Percentiles rank a stretch among this genome's conserved stretches.
phyloP scores from a whole-genome alignment of 2,797 vertebrate species.

The Coracias cyanogaster region DNA sequence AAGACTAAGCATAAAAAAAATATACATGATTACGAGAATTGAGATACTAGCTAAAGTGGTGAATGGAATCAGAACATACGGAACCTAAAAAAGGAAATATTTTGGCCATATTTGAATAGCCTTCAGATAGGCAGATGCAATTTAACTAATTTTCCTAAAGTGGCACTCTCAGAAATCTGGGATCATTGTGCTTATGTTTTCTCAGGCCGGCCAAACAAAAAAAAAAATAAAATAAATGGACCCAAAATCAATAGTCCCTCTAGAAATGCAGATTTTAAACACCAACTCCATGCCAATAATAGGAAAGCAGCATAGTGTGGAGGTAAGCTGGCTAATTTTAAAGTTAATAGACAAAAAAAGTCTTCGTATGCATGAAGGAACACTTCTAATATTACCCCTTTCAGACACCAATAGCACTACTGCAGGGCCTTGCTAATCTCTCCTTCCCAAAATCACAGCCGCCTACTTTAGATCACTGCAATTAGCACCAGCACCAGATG shows the following conservation, averaged over 20 bases:
- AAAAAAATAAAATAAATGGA: not conserved
- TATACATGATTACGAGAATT: rapidly evolving
- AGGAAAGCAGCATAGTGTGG: not conserved
- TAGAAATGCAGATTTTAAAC: not conserved
- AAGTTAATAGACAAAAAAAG: constrained; percentile 22
- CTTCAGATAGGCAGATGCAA: not conserved
- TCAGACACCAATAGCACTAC: constrained; percentile 3
- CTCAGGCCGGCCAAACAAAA: not conserved
- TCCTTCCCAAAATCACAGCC: constrained; percentile 35
- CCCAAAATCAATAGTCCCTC: not conserved
- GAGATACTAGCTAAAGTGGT: not conserved
- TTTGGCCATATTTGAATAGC: not conserved
- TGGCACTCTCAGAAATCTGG: not conserved
- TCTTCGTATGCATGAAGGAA: not conserved
- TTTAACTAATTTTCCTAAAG: not conserved
- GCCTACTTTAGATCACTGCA: constrained; percentile 51
- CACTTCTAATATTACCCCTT: constrained; percentile 53
- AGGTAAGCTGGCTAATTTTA: not conserved
- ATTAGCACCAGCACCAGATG: constrained; percentile 63
- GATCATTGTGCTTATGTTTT: not conserved
- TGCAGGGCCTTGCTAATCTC: constrained; percentile 22
- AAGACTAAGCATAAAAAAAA: not conserved
- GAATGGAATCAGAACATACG: not conserved
- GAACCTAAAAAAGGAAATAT: not conserved
- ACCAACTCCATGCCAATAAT: not conserved